These are phyloP conservation scores for Aphyosemion australe DNA, from an alignment of 2,113 vertebrate species.

Conservation along the genomic window DNA sequence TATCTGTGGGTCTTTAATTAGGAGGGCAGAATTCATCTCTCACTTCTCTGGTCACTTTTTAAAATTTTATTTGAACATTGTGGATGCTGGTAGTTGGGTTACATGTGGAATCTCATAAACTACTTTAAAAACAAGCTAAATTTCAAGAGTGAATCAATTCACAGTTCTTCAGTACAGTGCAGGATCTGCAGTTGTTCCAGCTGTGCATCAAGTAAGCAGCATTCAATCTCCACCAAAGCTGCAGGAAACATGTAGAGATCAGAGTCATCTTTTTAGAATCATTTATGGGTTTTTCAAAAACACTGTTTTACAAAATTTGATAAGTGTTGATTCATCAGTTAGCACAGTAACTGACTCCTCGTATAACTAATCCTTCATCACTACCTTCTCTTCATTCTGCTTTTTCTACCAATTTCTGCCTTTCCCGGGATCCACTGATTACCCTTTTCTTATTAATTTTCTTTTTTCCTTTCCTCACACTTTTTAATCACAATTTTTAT, in stretches of 20 bases:
- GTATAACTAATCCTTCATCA: no score
- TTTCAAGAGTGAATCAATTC: neutral
- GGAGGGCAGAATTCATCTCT: conserved; percentile 35
- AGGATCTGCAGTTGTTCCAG: conserved; percentile 25
- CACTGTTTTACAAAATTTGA: no score
- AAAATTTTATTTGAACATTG: conserved; percentile 20
- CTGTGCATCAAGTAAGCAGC: conserved; percentile 34
- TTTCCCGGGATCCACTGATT: no score
- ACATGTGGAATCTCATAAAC: neutral
- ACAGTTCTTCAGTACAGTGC: conserved; percentile 9
- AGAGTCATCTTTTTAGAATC: neutral
- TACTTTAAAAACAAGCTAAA: conserved; percentile 7
- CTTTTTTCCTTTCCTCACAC: no score
- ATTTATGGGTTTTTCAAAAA: no score
- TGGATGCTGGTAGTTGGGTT: conserved; percentile 8
- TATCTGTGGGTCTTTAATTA: conserved; percentile 45
- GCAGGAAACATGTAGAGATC: conserved; percentile 4
- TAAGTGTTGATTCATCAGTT: no score
- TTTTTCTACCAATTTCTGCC: no score
- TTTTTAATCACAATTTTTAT: no score
- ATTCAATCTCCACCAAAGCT: conserved; percentile 17
- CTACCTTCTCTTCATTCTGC: no score
- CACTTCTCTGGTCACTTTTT: conserved; percentile 34
- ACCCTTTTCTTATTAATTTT: no score
- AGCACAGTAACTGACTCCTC: no score